Evolutionary conservation across 2,113 vertebrate species (phyloP).

Genomic region (Nesogale talazaci): DNA sequence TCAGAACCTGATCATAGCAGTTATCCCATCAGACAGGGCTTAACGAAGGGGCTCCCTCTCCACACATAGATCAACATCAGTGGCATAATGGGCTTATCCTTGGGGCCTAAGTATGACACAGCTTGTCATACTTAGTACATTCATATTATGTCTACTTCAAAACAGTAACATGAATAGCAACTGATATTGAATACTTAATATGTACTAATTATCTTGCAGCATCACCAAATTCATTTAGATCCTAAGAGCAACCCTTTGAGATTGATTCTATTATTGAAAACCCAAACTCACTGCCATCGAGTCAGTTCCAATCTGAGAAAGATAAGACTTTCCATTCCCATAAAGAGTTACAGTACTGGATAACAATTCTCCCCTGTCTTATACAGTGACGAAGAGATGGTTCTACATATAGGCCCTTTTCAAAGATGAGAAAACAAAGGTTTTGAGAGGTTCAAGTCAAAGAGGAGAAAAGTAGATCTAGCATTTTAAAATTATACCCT

Average conservation of each 20-base stretch:
- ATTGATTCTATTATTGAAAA: neutral
- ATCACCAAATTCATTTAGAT: neutral
- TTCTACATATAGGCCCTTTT: neutral
- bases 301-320: too few relatives aligned
- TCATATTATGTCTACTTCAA: neutral
- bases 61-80: neutral
- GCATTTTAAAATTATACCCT: neutral
- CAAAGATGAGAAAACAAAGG: neutral
- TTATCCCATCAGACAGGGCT: too few relatives aligned
- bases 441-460: neutral
- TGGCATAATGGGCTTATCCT: neutral
- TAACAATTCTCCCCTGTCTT: too few relatives aligned
- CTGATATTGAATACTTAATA: neutral
- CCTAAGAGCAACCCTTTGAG: neutral
- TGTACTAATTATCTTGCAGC: neutral
- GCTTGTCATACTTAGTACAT: neutral
- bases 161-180: neutral
- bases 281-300: too few relatives aligned
- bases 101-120: neutral
- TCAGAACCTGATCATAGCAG: too few relatives aligned
- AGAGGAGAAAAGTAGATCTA: neutral
- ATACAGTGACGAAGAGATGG: too few relatives aligned
- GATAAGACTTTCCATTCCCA: too few relatives aligned
- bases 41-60: neutral
- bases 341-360: too few relatives aligned